phyloP scores from a whole-genome alignment of 2,113 vertebrate genomes.

The Apodemus sylvaticus region DNA sequence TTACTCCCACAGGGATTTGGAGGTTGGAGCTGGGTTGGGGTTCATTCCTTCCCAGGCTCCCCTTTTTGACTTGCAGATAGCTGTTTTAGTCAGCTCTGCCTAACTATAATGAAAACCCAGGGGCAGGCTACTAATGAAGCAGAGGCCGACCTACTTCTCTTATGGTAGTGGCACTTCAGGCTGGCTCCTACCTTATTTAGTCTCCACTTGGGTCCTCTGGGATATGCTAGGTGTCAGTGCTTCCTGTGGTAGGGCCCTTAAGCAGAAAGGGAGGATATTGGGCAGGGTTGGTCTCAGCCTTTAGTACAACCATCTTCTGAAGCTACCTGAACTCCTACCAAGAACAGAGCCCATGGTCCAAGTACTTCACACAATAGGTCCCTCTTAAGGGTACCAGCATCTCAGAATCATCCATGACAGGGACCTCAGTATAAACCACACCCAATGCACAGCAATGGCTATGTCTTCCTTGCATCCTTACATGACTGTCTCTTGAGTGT shows the following conservation, averaged over 20 bases:
- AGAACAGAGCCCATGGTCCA: too few relatives aligned
- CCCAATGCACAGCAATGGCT: neutral
- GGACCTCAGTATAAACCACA: neutral
- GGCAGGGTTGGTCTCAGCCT: too few relatives aligned
- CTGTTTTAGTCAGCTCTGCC: neutral
- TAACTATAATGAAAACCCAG: neutral
- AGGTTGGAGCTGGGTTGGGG: too few relatives aligned
- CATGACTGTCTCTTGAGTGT: accelerated
- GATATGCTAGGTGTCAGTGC: too few relatives aligned
- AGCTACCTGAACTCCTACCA: neutral
- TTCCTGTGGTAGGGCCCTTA: neutral
- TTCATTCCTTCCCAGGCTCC: neutral
- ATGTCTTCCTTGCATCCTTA: neutral
- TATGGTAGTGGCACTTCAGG: neutral
- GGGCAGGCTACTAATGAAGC: neutral
- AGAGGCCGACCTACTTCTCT: neutral
- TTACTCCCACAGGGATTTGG: neutral
- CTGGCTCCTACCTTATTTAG: neutral
- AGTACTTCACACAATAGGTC: neutral
- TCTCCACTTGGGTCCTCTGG: neutral
- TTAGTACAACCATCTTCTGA: neutral
- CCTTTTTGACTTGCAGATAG: too few relatives aligned
- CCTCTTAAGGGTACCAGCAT: neutral
- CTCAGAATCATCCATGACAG: neutral
- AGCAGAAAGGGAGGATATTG: neutral